Evolutionary conservation across 2,888 invertebrate species (phyloP).

Genomic region (Stenolophus ochropezus): DNA sequence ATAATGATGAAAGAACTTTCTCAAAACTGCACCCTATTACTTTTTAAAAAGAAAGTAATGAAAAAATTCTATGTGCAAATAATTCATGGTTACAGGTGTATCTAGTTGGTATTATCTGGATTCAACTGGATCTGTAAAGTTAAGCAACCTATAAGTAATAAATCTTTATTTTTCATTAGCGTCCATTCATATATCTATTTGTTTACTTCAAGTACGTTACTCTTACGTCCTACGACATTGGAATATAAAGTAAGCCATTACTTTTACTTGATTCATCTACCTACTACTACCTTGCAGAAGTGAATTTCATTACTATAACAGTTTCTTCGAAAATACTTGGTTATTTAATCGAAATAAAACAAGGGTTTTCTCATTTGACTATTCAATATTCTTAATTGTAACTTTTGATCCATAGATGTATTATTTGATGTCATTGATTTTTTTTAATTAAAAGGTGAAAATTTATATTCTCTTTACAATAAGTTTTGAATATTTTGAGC

Average conservation of each 20-base stretch:
- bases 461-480: too few relatives aligned
- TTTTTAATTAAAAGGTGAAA: too few relatives aligned
- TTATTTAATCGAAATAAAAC: too few relatives aligned
- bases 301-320: too few relatives aligned
- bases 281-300: too few relatives aligned
- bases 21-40: background rate
- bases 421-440: too few relatives aligned
- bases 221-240: background rate
- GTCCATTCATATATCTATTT: background rate
- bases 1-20: background rate
- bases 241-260: background rate
- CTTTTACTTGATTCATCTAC: too few relatives aligned
- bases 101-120: background rate
- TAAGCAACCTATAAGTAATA: constrained; percentile 6
- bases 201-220: background rate
- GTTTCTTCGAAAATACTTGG: too few relatives aligned
- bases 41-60: constrained; percentile 8
- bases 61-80: background rate
- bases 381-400: too few relatives aligned
- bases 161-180: background rate
- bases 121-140: constrained; percentile 10
- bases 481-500: too few relatives aligned
- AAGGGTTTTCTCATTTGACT: too few relatives aligned
- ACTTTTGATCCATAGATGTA: too few relatives aligned
- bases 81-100: constrained; percentile 21